phyloP scores from a whole-genome alignment of 2,113 vertebrate genomes.

The Collichthys lucidus region DNA sequence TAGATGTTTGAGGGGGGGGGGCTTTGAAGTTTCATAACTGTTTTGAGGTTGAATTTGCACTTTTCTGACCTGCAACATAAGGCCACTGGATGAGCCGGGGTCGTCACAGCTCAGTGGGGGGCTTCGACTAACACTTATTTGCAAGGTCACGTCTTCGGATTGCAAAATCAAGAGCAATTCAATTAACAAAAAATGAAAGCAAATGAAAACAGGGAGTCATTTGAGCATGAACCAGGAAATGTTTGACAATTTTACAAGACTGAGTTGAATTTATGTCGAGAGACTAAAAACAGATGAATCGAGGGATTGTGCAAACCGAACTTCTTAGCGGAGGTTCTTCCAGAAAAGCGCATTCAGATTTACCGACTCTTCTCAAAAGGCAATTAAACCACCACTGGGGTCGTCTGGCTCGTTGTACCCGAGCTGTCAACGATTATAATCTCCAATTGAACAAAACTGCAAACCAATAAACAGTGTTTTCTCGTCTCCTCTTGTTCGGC shows the following conservation, averaged over 20 bases:
- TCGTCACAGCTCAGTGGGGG: not conserved
- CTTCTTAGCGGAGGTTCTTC: not conserved
- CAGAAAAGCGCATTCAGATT: not conserved
- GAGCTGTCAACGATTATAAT: constrained; percentile 43
- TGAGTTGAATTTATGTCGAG: not conserved
- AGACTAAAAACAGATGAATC: not conserved
- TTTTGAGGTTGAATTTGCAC: constrained; percentile 13
- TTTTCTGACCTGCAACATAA: constrained; percentile 25
- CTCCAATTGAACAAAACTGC: constrained; percentile 18
- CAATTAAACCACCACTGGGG: not conserved
- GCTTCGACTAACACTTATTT: not conserved
- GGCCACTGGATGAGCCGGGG: constrained; percentile 1
- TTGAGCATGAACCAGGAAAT: not conserved
- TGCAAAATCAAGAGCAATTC: not conserved
- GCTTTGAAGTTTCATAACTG: constrained; percentile 49
- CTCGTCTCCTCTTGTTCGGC: constrained; percentile 39
- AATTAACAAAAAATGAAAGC: not conserved
- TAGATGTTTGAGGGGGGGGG: not conserved
- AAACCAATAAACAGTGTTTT: constrained; percentile 40
- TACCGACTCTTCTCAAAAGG: not conserved
- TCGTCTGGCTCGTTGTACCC: not conserved
- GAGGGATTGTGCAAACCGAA: not conserved
- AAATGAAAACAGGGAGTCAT: not conserved
- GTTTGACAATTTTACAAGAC: not conserved
- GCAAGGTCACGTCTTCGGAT: not conserved